phyloP scores from a whole-genome alignment of 2,113 vertebrate genomes.

The human region DNA sequence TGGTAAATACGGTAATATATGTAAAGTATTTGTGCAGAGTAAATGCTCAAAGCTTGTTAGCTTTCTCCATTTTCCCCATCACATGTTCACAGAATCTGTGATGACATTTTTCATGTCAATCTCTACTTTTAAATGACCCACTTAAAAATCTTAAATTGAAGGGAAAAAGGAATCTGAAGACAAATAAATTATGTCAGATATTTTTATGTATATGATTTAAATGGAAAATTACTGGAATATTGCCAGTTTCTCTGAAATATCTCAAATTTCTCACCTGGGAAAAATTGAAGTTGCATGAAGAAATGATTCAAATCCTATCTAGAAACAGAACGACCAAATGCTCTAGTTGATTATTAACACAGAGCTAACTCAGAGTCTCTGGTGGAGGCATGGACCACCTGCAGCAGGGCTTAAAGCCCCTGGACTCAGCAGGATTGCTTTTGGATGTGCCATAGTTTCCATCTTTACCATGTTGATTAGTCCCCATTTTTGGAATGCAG shows the following conservation, averaged over 20 bases:
- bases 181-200: constrained; percentile 56
- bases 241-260: constrained; percentile 47
- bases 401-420: background rate
- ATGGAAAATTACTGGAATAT: constrained; percentile 49
- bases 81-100: background rate
- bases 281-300: constrained; percentile 59
- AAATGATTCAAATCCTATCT: constrained; percentile 29
- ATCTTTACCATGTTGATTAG: background rate
- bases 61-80: background rate
- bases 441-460: background rate
- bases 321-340: background rate
- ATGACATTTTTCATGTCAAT: constrained; percentile 45
- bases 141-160: constrained; percentile 54
- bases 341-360: background rate
- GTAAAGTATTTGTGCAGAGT: background rate
- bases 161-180: background rate
- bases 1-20: background rate
- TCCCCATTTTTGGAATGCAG: background rate
- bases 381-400: background rate
- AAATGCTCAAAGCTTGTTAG: background rate
- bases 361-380: background rate
- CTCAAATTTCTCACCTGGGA: constrained; percentile 55
- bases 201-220: constrained; percentile 59
- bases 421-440: background rate
- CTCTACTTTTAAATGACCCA: constrained; percentile 48